Conservation (phyloP, 2,113 vertebrate genomes). For the Athene noctua region DNA sequence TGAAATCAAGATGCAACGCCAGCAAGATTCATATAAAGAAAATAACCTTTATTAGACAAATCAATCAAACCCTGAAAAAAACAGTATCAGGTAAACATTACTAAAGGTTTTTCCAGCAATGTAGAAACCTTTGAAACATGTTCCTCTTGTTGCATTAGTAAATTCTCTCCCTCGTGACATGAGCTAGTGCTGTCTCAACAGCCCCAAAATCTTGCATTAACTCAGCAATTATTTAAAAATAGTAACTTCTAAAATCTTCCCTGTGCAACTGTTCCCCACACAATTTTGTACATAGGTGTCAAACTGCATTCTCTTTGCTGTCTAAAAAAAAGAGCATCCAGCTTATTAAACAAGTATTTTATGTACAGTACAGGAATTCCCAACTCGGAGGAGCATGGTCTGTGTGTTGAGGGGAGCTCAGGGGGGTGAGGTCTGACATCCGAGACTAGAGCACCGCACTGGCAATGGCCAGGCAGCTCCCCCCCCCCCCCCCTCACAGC, state of each 20-base stretch:
- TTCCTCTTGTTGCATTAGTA: background rate
- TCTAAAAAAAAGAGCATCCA: background rate
- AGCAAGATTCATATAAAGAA: conserved; percentile 7
- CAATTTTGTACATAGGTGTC: background rate
- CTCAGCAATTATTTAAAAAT: background rate
- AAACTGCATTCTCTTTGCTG: background rate
- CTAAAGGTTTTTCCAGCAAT: conserved; percentile 34
- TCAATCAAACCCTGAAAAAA: conserved; percentile 47
- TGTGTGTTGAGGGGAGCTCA: rapidly evolving
- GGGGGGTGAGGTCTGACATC: background rate
- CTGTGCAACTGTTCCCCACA: background rate
- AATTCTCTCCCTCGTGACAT: background rate
- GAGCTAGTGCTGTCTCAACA: background rate
- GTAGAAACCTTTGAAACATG: conserved; percentile 10
- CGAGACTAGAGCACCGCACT: background rate
- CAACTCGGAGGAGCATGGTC: background rate
- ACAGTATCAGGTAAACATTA: conserved; percentile 21
- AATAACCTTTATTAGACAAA: conserved; percentile 67
- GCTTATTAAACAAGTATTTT: background rate
- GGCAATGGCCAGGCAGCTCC: background rate
- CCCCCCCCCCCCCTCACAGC: too few relatives aligned
- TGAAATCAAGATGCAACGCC: background rate
- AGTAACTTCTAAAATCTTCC: background rate
- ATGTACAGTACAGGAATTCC: background rate
- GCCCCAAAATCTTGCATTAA: background rate